phyloP scores from a whole-genome alignment of 2,113 vertebrate species.

The Gavia stellata region DNA sequence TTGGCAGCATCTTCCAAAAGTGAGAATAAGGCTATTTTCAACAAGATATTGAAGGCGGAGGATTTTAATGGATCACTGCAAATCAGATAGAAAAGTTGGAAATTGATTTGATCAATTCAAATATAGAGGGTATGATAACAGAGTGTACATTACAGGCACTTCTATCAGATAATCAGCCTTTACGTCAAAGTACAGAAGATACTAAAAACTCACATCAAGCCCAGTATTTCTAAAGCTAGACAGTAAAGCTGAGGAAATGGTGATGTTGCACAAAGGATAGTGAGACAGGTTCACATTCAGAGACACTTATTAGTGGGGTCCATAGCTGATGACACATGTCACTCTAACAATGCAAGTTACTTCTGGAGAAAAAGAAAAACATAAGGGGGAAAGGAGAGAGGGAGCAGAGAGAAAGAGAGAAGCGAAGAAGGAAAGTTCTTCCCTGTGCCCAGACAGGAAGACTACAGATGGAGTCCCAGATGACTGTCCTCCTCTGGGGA shows the following conservation, averaged over 20 bases:
- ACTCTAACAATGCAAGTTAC: neutral
- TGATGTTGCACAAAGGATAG: neutral
- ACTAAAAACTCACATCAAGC: neutral
- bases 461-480: neutral
- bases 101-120: neutral
- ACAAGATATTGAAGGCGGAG: neutral
- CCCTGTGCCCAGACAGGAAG: neutral
- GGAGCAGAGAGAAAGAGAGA: neutral
- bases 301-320: neutral
- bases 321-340: neutral
- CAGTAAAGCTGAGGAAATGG: neutral
- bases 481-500: neutral
- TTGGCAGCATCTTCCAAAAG: neutral
- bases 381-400: fast-evolving
- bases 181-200: neutral
- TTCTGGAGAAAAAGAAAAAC: neutral
- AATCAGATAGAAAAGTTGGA: neutral
- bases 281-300: neutral
- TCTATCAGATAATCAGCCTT: neutral
- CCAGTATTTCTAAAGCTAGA: neutral
- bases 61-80: neutral
- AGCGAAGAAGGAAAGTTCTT: neutral
- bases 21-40: neutral
- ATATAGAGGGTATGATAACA: neutral
- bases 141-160: neutral